Evolutionary conservation across 2,113 vertebrate genomes (phyloP), one percentile per base, ranked within the genome.

Genomic region (Todiramphus saurophagus): DNA sequence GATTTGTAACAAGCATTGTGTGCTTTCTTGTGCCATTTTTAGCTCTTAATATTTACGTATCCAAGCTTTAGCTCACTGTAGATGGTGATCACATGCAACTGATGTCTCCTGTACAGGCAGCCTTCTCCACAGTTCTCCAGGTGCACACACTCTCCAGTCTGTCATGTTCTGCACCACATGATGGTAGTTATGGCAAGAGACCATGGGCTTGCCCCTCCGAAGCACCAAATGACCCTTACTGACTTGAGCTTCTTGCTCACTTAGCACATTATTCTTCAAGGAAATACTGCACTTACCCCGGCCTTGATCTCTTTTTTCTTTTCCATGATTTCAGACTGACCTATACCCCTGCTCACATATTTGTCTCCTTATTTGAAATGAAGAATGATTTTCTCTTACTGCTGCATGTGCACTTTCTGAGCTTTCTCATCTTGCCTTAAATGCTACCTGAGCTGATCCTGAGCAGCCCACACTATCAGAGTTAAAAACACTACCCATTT

Each of bases 381-480:
- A 87, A 37, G 19, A 94, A 78, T 64, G 76, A 84, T 66, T 90
- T 83, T 88, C 81, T 84, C 33, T 63, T 83, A 67, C 85, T 81
- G 85, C 68, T 83, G 85, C 1, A 7, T 51, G 11, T 20, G 35
- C 64, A 48, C 39, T 72, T 87, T 41, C 69, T 50, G 58, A 92
- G 83, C 53, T 89, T 93, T 78, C 88, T 62, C 35, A 69, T 92
- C 73, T 78, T 35, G 27, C 37, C n/a, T 93, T 81, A 78, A 95
- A 84, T 55, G 63, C 83, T 89, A 94, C 83, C 79, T 96, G 93
- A 88, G 83, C 66, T 46, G n/a, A 82, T 95, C 72, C 46, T 72
- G 35, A 92, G 80, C 94, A 87, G 90, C 94, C 94, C 62, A 90
- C 73, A 30, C 80, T 44, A 81, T 60, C 37, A 59, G 39, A 63